Conservation (phyloP, 2,797 vertebrate genomes). For the Gymnothorax reevesii region DNA sequence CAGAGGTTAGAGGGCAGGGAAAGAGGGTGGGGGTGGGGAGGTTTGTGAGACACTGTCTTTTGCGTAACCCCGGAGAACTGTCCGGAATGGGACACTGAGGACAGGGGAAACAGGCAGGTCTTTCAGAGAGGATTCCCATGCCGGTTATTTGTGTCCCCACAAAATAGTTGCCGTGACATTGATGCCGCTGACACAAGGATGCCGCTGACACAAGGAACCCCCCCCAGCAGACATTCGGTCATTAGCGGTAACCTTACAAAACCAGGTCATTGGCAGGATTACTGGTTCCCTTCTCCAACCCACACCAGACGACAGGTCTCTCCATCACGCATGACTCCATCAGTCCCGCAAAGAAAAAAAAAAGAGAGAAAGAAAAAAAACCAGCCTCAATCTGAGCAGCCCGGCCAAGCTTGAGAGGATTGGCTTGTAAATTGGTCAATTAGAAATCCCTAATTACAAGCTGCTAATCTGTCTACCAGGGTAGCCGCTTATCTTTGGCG, state of each 20-base stretch:
- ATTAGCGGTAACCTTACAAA: slow-evolving; percentile 66
- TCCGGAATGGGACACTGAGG: slow-evolving; percentile 27
- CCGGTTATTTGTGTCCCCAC: slow-evolving; percentile 31
- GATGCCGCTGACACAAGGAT: slow-evolving; percentile 35
- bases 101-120: slow-evolving; percentile 14
- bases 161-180: slow-evolving; percentile 28
- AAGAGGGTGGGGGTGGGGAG: slow-evolving; percentile 13
- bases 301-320: slow-evolving; percentile 36
- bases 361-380: not conserved
- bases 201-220: not conserved
- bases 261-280: slow-evolving; percentile 65
- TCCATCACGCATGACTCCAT: slow-evolving; percentile 44
- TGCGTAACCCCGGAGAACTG: slow-evolving; percentile 28
- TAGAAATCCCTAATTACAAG: slow-evolving; percentile 79
- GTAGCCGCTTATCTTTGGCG: slow-evolving; percentile 64
- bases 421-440: slow-evolving; percentile 82
- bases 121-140: not conserved
- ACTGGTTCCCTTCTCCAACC: slow-evolving; percentile 18
- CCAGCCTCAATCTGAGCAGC: slow-evolving; percentile 54
- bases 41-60: slow-evolving; percentile 36
- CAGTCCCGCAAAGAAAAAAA: rapidly evolving
- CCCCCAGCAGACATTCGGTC: slow-evolving; percentile 48
- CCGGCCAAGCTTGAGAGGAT: slow-evolving; percentile 60
- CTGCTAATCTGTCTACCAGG: slow-evolving; percentile 74
- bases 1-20: slow-evolving; percentile 11